Evolutionary conservation across 2,113 vertebrate genomes (phyloP).

Genomic region (Spea bombifrons): DNA sequence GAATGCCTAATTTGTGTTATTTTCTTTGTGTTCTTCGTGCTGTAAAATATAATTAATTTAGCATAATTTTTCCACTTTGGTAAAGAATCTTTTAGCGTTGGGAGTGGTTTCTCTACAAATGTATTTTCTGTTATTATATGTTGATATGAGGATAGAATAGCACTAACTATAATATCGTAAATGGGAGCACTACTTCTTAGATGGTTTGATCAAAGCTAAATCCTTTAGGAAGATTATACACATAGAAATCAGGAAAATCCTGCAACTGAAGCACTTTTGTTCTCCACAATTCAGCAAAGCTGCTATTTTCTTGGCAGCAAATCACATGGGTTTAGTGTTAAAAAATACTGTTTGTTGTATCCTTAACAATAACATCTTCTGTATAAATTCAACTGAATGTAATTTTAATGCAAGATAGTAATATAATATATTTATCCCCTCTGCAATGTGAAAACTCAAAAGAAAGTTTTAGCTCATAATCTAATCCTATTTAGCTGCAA

Average conservation of each 20-base stretch:
- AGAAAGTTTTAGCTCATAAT: too few relatives aligned
- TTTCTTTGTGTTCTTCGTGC: too few relatives aligned
- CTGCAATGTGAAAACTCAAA: too few relatives aligned
- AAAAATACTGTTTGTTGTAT: not conserved
- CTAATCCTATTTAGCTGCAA: too few relatives aligned
- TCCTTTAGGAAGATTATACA: conserved; percentile 74
- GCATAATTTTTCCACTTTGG: too few relatives aligned
- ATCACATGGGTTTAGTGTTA: conserved; percentile 8
- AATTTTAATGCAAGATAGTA: not conserved
- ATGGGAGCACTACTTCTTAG: conserved; percentile 54
- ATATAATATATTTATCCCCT: not conserved
- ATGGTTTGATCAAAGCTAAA: conserved; percentile 68
- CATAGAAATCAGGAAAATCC: conserved; percentile 66
- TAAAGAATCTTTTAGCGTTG: too few relatives aligned
- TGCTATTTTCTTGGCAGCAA: conserved; percentile 18
- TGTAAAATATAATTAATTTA: too few relatives aligned
- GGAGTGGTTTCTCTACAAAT: too few relatives aligned
- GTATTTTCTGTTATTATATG: too few relatives aligned
- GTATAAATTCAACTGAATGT: too few relatives aligned
- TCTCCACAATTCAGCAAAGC: conserved; percentile 34
- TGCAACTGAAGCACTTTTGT: conserved; percentile 55
- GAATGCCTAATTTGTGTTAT: too few relatives aligned
- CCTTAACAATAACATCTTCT: not conserved
- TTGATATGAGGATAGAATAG: not conserved
- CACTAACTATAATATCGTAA: conserved; percentile 54